Percentiles rank a stretch among this genome's conserved stretches.
These are phyloP conservation scores for Spheniscus humboldti DNA, from an alignment of 2,797 vertebrate species.

Conservation along the genomic window DNA sequence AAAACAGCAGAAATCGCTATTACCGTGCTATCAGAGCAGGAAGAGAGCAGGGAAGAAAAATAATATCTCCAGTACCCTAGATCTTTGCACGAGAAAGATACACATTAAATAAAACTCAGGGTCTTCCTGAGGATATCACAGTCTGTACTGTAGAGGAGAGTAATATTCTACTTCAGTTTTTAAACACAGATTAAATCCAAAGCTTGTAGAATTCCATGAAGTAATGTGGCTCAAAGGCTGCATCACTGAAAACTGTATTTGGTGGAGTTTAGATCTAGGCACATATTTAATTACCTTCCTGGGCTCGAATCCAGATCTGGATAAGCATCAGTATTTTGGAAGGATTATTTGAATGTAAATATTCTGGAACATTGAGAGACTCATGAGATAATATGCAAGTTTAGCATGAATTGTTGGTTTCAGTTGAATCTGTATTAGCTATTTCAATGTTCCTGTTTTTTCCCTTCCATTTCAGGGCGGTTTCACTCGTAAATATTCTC, in stretches of 20 bases:
- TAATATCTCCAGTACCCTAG: background rate
- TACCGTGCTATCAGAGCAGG: background rate
- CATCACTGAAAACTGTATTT: background rate
- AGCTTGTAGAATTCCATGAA: background rate
- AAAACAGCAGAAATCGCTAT: background rate
- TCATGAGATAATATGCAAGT: background rate
- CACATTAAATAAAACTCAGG: background rate
- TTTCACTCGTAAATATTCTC: conserved; percentile 96
- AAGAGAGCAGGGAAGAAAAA: background rate
- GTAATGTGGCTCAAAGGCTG: background rate
- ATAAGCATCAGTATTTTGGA: background rate
- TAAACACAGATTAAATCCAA: background rate
- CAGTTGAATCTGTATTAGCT: background rate
- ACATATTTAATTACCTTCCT: background rate
- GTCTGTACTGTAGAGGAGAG: background rate
- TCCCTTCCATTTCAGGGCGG: conserved; percentile 83
- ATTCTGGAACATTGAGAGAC: background rate
- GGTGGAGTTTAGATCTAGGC: background rate
- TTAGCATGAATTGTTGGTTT: background rate
- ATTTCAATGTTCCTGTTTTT: background rate
- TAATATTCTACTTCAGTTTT: background rate
- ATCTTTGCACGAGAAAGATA: background rate
- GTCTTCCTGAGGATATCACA: background rate
- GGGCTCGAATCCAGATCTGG: background rate
- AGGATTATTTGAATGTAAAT: background rate